phyloP scores from a whole-genome alignment of 2,797 vertebrate species.

The Apogon hyalosoma region DNA sequence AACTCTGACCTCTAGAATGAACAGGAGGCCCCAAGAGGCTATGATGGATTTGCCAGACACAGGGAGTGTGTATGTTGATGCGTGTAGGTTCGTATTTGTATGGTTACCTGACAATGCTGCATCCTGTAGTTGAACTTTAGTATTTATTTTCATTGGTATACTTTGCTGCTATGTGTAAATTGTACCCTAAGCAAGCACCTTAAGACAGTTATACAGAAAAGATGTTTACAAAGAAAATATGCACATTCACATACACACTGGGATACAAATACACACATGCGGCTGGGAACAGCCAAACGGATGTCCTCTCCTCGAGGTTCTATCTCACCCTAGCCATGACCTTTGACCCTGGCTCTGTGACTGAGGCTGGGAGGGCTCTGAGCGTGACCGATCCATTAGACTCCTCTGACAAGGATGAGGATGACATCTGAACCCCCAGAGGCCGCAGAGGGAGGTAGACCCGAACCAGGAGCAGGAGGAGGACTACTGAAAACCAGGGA shows the following conservation, averaged over 20 bases:
- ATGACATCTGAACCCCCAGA: constrained; percentile 82
- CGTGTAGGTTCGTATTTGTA: constrained; percentile 36
- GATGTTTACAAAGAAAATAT: constrained; percentile 78
- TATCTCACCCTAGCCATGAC: constrained; percentile 70
- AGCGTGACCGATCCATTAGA: constrained; percentile 83
- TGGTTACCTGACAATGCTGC: constrained; percentile 69
- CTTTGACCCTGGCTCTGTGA: constrained; percentile 70
- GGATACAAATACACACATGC: constrained; percentile 21
- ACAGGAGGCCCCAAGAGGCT: constrained; percentile 64
- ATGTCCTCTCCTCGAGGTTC: constrained; percentile 69
- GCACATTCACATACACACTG: constrained; percentile 15
- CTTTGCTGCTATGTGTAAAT: constrained; percentile 70
- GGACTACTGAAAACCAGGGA: constrained; percentile 33
- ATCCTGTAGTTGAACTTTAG: constrained; percentile 63
- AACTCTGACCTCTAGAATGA: constrained; percentile 71
- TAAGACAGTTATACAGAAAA: constrained; percentile 28
- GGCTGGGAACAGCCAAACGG: constrained; percentile 62
- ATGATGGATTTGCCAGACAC: constrained; percentile 77
- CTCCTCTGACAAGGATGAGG: constrained; percentile 81
- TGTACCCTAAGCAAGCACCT: constrained; percentile 14
- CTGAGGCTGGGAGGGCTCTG: constrained; percentile 75
- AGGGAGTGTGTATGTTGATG: constrained; percentile 28
- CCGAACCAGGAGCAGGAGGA: constrained; percentile 21
- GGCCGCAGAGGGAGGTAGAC: constrained; percentile 54
- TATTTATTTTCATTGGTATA: constrained; percentile 75